phyloP scores from a whole-genome alignment of 2,797 vertebrate genomes.

The Benthosema pterotum region DNA sequence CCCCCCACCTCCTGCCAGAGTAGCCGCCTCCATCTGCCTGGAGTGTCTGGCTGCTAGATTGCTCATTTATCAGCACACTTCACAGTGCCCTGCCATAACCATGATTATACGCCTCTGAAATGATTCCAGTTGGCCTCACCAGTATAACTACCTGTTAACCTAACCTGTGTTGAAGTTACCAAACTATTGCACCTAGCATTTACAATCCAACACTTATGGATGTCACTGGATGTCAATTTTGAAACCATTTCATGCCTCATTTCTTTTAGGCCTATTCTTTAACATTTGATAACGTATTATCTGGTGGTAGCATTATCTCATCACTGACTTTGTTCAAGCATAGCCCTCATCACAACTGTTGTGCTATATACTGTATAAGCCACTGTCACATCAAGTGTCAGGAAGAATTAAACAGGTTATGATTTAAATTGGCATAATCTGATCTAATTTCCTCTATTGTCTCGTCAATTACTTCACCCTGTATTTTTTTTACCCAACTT shows the following conservation, averaged over 20 bases:
- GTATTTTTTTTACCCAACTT: too few species aligned
- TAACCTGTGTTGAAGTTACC: background rate
- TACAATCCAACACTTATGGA: conserved; percentile 23
- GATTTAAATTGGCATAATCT: conserved; percentile 60
- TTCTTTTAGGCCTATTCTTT: too few species aligned
- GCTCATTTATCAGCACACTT: conserved; percentile 38
- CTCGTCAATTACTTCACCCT: conserved; percentile 55
- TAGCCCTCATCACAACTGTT: conserved; percentile 58
- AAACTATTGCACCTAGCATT: conserved; percentile 19
- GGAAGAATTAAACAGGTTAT: conserved; percentile 37
- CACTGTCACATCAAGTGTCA: conserved; percentile 28
- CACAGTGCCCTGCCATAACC: conserved; percentile 33
- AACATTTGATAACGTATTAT: conserved; percentile 31
- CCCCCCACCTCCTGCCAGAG: too few species aligned
- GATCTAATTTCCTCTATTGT: conserved; percentile 53
- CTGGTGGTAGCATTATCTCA: conserved; percentile 45
- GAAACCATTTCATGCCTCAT: conserved; percentile 29
- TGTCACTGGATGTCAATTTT: conserved; percentile 42
- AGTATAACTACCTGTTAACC: conserved; percentile 31
- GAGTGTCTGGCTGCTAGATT: conserved; percentile 52
- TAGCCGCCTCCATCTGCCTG: too few species aligned
- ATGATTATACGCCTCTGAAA: conserved; percentile 19
- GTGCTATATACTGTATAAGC: conserved; percentile 50
- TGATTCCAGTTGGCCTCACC: conserved; percentile 7
- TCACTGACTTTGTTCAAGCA: conserved; percentile 49